Evolutionary conservation across 2,797 vertebrate genomes (phyloP), one percentile per base, ranked within the genome.

Genomic region (Sebastes cheni): DNA sequence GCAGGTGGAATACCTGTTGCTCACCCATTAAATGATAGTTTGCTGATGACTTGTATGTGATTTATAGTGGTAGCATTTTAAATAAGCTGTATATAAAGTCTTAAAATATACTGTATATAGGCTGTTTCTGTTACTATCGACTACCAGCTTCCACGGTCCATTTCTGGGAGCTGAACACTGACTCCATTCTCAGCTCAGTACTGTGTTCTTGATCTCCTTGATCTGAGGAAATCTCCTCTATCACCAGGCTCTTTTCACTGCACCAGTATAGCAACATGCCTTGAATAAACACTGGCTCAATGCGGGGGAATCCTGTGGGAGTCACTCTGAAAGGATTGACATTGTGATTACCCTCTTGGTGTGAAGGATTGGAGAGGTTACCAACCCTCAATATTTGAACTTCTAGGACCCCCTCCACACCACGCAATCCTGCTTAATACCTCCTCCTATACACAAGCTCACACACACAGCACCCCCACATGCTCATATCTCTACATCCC

Each of bases 381-480:
- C 85, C 86, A 88, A 90, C 91, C 86, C 91, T 93, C 93, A 96
- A 95, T 96, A 96, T 96, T 96, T 96, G 93, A 93, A 95, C 92
- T 92, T 93, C 86, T 80, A 69, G 77, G 88, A 90, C 90, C 92
- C 92, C 84, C 86, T 86, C 79, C 82, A 86, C 91, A 86, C 86
- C 73, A 79, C 25, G 3, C 83, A 89, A 86, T 86, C 84, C 75
- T 42, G 55, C 73, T 80, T 92, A 92, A 93, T 92, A 85, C 90
- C 89, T 76, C 90, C 82, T 87, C 82, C 75, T 85, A 80, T 83
- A 88, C 84, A 90, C 79, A 69, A 10, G 59, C 84, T 79, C 84
- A 86, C 88, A 54, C 50, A 86, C 74, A 82, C 59, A 39, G 75
- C 80, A 85, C 85, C 82, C 81, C 86, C 89, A 86, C 77, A 86